phyloP scores from a whole-genome alignment of 2,797 vertebrate genomes.

The Carcharodon carcharias region DNA sequence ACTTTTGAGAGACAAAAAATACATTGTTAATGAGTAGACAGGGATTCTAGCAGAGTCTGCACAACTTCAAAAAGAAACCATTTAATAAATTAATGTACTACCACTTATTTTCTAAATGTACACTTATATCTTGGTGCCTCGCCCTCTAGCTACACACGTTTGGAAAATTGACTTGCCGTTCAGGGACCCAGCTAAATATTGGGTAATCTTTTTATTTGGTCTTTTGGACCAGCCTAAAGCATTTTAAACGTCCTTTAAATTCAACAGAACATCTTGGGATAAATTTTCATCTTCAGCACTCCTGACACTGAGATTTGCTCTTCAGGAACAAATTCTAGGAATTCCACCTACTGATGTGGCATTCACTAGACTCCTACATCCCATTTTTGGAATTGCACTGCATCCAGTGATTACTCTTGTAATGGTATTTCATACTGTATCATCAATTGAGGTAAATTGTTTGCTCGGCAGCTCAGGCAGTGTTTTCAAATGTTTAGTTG shows the following conservation, averaged over 20 bases:
- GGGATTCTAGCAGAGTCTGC: background rate
- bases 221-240: background rate
- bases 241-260: background rate
- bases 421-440: background rate
- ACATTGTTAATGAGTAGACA: background rate
- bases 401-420: background rate
- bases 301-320: background rate
- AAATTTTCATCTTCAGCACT: background rate
- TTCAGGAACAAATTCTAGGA: background rate
- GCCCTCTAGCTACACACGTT: background rate
- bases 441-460: background rate
- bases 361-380: background rate
- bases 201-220: background rate
- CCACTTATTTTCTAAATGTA: background rate
- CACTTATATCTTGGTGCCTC: background rate
- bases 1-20: constrained; percentile 49
- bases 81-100: background rate
- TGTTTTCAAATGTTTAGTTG: background rate
- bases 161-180: background rate
- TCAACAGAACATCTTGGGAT: background rate
- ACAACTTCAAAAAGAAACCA: background rate
- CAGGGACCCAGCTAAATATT: background rate
- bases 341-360: background rate
- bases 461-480: background rate
- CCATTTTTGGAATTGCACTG: background rate